Percentiles rank a stretch among this genome's conserved stretches.
Evolutionary conservation across 2,797 vertebrate species (phyloP).

Genomic region (Cryptoprocta ferox): DNA sequence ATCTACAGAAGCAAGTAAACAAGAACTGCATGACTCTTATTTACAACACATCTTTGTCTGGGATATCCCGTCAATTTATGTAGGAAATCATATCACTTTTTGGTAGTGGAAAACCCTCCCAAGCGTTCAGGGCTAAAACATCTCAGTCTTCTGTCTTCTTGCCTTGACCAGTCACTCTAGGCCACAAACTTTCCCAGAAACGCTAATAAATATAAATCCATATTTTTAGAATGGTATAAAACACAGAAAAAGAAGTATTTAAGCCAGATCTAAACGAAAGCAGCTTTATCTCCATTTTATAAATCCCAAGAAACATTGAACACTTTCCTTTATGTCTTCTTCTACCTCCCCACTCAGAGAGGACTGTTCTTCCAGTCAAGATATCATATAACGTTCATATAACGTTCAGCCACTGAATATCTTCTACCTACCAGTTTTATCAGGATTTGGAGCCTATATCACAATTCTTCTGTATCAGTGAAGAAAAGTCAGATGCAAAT

Average conservation of each 20-base stretch:
- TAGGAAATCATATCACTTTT: neutral
- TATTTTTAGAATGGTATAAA: neutral
- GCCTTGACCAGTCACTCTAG: neutral
- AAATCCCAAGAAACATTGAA: neutral
- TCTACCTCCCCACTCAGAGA: neutral
- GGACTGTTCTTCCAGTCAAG: neutral
- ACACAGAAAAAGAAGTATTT: neutral
- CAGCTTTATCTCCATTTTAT: neutral
- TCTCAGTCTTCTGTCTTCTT: neutral
- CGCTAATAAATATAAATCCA: neutral
- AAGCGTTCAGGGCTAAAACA: neutral
- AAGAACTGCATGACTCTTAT: neutral
- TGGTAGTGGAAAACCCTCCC: neutral
- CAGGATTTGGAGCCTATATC: neutral
- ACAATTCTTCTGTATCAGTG: neutral
- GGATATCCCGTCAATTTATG: neutral
- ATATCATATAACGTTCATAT: neutral
- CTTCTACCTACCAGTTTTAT: neutral
- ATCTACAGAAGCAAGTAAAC: neutral
- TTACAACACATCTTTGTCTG: neutral
- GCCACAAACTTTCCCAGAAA: conserved; percentile 8
- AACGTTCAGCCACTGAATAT: neutral
- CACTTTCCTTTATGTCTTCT: neutral
- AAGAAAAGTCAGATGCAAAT: conserved; percentile 60
- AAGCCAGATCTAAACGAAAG: neutral